Conservation (phyloP, 2,888 invertebrate genomes). For the Polydrusus cervinus region DNA sequence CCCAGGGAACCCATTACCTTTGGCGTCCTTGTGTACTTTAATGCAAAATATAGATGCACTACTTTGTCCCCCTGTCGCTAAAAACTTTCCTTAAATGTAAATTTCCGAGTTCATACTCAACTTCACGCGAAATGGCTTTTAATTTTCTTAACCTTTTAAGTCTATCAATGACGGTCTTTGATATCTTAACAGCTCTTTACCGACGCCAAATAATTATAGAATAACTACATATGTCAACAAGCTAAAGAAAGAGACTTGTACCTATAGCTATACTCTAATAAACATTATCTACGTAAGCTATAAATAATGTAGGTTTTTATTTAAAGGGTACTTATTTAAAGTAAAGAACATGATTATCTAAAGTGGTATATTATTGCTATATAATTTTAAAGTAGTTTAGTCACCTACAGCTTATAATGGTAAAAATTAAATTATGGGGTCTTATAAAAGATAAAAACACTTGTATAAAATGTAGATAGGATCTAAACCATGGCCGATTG, state of each 20-base stretch:
- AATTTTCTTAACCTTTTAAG: too few species aligned
- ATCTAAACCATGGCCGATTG: constrained; percentile 41
- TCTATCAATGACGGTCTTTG: too few species aligned
- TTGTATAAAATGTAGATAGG: constrained; percentile 33
- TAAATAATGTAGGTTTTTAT: constrained; percentile 29
- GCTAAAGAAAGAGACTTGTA: neutral
- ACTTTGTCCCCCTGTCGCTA: too few species aligned
- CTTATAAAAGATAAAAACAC: constrained; percentile 43
- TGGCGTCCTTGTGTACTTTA: too few species aligned
- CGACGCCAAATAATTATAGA: neutral
- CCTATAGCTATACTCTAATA: neutral
- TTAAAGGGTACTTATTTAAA: constrained; percentile 38
- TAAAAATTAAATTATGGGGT: constrained; percentile 46
- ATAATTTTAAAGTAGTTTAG: constrained; percentile 50
- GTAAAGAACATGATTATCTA: constrained; percentile 50
- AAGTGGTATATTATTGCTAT: constrained; percentile 42
- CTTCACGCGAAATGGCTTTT: too few species aligned
- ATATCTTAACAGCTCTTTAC: too few species aligned
- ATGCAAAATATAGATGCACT: too few species aligned
- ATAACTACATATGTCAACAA: neutral
- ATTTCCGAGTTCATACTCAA: too few species aligned
- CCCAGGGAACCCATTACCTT: too few species aligned
- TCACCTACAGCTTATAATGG: constrained; percentile 38
- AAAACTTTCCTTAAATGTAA: too few species aligned
- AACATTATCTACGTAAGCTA: neutral